Evolutionary conservation across 92 coral and sea anemone genomes (phyloP), one percentile per base, ranked within the genome.

Genomic region (Siderastrea radians): DNA sequence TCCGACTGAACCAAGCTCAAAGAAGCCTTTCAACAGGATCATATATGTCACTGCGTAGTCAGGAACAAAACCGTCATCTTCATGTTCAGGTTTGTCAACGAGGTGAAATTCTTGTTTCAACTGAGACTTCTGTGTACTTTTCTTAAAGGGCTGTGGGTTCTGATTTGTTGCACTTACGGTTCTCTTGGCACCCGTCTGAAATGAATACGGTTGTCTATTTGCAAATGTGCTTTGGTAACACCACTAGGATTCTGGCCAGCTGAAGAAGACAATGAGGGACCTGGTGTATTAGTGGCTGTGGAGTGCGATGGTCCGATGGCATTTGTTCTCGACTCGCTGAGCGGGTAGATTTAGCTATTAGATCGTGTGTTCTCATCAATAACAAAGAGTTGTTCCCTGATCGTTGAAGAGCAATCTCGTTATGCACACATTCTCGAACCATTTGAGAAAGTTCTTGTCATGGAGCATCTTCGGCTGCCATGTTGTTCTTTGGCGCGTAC

Each of bases 401-500:
- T 52, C 78, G 16, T 54, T 74, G 78, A 51, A 74, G 78, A 8
- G 78, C 83, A 55, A 83, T 89, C 61, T 91, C 94, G 38, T 91
- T 90, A 75, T 80, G 65, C 5, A 86, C 91, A 80, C 91, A 91
- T 80, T 91, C 80, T 11, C 84, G 82, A 74, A 86, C 83, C 69
- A 91, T 86, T 62, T 71, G 81, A 60, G 84, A 59, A 74, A 90
- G 64, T 71, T 75, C 77, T 72, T 54, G 65, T 75, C 68, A 26
- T 76, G 47, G 81, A 9, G 45, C 8, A 16, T 4, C 61, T n/a
- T n/a, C 53, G 19, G 58, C 14, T 55, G 46, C 72, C 79, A 83
- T 74, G 61, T 26, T 26, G 38, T 26, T 26, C 38, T 26, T 26
- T 26, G 38, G 38, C 38, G 38, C 0, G 38, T 26, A 26, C 38